These are phyloP conservation scores for Xylota sylvarum DNA, from an alignment of 2,888 invertebrate species.

Conservation along the genomic window DNA sequence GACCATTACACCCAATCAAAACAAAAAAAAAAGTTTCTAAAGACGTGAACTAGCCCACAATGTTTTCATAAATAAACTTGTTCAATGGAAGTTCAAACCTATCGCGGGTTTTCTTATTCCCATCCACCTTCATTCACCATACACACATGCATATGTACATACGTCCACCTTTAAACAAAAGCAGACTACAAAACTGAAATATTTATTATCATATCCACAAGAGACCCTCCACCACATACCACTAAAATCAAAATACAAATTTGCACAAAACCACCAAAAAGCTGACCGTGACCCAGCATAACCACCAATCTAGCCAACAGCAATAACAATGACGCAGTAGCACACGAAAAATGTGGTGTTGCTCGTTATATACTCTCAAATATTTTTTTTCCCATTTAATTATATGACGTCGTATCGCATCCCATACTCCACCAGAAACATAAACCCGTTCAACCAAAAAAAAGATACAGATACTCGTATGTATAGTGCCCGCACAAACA, in stretches of 20 bases:
- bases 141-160: too few species aligned
- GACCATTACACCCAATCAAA: not conserved
- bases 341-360: not conserved
- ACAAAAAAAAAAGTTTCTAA: not conserved
- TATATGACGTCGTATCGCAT: slow-evolving; percentile 46
- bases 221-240: not conserved
- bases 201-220: not conserved
- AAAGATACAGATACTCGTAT: too few species aligned
- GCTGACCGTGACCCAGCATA: slow-evolving; percentile 60
- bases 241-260: slow-evolving; percentile 10
- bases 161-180: not conserved
- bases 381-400: slow-evolving; percentile 47
- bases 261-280: slow-evolving; percentile 16
- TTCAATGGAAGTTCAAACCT: not conserved
- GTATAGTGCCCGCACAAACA: not conserved
- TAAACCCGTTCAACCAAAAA: not conserved
- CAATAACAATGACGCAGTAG: slow-evolving; percentile 7
- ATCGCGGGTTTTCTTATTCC: not conserved
- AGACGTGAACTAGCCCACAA: not conserved
- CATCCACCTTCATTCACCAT: not conserved
- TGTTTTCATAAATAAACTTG: not conserved
- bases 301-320: slow-evolving; percentile 11
- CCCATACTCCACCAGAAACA: not conserved
- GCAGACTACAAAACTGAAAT: not conserved
- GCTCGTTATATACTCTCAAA: slow-evolving; percentile 14